phyloP scores from a whole-genome alignment of 2,797 vertebrate genomes.

The Urocyon cinereoargenteus region DNA sequence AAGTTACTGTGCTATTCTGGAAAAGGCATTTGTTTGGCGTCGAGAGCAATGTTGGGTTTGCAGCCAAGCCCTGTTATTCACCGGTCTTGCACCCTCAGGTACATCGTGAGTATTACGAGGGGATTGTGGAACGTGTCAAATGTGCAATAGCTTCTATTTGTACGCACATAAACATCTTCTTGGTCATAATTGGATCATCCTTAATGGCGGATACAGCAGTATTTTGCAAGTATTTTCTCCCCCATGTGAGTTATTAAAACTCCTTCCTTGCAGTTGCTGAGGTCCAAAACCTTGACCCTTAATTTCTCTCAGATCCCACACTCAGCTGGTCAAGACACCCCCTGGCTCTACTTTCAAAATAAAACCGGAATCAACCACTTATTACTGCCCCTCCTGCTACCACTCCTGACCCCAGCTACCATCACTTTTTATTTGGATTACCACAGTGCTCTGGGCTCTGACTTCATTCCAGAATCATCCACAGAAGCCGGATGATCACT shows the following conservation, averaged over 20 bases:
- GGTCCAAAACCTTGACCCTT: background rate
- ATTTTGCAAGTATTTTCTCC: background rate
- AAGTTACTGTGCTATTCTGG: background rate
- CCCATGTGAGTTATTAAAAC: background rate
- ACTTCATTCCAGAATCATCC: background rate
- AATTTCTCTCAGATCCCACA: background rate
- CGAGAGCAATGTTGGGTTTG: background rate
- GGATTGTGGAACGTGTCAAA: background rate
- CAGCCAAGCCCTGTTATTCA: background rate
- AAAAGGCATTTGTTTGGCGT: background rate
- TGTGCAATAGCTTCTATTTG: background rate
- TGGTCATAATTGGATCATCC: background rate
- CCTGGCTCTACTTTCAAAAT: background rate
- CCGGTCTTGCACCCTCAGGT: background rate
- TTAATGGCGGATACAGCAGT: accelerated
- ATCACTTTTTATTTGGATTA: background rate
- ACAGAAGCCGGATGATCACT: background rate
- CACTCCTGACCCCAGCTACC: too few species aligned
- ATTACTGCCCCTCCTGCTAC: background rate
- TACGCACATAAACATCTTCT: background rate
- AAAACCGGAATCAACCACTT: background rate
- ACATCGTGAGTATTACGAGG: background rate
- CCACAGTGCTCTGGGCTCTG: background rate
- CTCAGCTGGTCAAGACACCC: background rate
- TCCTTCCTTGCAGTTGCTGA: background rate